Conservation (phyloP, 2,888 invertebrate species). For the Chydorus sphaericus region DNA sequence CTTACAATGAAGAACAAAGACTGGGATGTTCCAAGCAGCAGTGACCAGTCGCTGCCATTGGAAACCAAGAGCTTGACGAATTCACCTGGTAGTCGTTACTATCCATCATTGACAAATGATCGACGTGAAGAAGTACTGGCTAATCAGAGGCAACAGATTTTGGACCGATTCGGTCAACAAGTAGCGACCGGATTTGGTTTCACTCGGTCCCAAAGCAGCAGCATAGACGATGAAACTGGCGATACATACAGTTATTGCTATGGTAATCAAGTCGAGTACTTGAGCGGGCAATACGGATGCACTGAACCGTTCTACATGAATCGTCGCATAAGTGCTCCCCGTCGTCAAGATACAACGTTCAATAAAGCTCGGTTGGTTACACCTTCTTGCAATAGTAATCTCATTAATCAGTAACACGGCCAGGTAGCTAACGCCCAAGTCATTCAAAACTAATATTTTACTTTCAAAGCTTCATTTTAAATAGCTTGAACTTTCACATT, state of each 20-base stretch:
- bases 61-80: slow-evolving; percentile 5
- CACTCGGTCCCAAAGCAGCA: slow-evolving; percentile 3
- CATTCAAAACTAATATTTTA: too few relatives aligned
- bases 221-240: neutral
- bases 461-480: too few relatives aligned
- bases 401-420: too few relatives aligned
- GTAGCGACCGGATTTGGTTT: slow-evolving; percentile 9
- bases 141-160: neutral
- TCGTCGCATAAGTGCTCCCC: too few relatives aligned
- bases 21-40: neutral
- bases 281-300: slow-evolving; percentile 11
- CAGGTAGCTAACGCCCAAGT: too few relatives aligned
- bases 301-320: neutral
- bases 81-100: neutral
- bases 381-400: too few relatives aligned
- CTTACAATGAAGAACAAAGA: neutral
- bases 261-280: slow-evolving; percentile 12
- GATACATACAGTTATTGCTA: slow-evolving; percentile 3
- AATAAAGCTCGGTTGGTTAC: too few relatives aligned
- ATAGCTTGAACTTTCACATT: too few relatives aligned
- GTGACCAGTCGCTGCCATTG: neutral
- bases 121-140: neutral
- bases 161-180: neutral
- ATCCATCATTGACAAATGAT: neutral
- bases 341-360: too few relatives aligned